Evolutionary conservation across 1,140 invertebrate species (phyloP).

Genomic region (Lineus longissimus): DNA sequence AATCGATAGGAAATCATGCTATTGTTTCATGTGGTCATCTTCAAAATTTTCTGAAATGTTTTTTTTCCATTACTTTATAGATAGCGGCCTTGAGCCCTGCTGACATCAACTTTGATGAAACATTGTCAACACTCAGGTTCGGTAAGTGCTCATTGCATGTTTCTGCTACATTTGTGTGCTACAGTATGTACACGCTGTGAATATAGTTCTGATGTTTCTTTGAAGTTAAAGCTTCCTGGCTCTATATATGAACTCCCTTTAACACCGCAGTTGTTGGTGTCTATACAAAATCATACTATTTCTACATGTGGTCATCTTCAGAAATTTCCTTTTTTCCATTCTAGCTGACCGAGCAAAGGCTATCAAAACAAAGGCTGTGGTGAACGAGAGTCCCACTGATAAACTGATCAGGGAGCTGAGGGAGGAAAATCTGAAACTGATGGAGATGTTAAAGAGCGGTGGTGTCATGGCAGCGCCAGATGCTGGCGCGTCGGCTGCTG

Average conservation of each 20-base stretch:
- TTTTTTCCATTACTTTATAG: constrained; percentile 42
- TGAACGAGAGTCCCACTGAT: constrained; percentile 62
- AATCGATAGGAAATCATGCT: background rate
- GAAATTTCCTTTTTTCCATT: constrained; percentile 2
- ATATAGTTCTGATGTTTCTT: too few relatives aligned
- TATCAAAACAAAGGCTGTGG: constrained; percentile 59
- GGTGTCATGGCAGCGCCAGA: constrained; percentile 19
- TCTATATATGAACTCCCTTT: too few relatives aligned
- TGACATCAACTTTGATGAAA: constrained; percentile 65
- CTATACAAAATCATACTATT: background rate
- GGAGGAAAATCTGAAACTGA: constrained; percentile 59
- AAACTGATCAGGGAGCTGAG: constrained; percentile 60
- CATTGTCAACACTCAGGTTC: constrained; percentile 62
- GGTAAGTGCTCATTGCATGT: constrained; percentile 46
- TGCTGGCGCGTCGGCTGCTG: constrained; percentile 8
- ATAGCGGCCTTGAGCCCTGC: constrained; percentile 65
- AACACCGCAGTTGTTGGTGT: too few relatives aligned
- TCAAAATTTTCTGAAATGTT: background rate
- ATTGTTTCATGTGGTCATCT: background rate
- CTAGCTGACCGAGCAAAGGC: constrained; percentile 61
- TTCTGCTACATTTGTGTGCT: background rate
- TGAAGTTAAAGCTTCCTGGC: too few relatives aligned
- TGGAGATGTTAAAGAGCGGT: constrained; percentile 49
- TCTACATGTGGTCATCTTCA: background rate
- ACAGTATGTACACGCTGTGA: too few relatives aligned